Evolutionary conservation across 1,140 invertebrate species (phyloP).

Genomic region (Drosophila equinoxialis): DNA sequence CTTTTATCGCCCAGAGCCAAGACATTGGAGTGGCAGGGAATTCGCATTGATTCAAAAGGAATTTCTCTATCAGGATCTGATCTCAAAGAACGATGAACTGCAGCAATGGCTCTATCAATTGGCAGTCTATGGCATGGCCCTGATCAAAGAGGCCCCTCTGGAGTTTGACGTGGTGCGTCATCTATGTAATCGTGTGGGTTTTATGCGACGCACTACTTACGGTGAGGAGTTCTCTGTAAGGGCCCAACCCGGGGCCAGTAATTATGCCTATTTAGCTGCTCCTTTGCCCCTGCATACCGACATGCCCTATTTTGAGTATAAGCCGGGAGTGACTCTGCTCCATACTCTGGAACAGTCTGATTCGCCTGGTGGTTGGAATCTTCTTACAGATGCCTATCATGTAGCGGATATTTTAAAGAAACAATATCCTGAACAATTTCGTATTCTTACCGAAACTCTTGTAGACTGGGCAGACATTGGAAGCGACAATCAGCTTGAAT

Average conservation of each 20-base stretch:
- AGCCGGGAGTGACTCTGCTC: constrained; percentile 87
- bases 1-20: constrained; percentile 84
- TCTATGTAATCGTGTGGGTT: constrained; percentile 86
- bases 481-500: constrained; percentile 84
- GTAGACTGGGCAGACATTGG: constrained; percentile 88
- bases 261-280: constrained; percentile 87
- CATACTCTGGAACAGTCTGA: constrained; percentile 88
- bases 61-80: constrained; percentile 84
- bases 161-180: constrained; percentile 84
- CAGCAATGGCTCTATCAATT: constrained; percentile 85
- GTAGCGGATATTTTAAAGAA: constrained; percentile 85
- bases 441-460: constrained; percentile 84
- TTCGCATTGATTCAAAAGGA: constrained; percentile 84
- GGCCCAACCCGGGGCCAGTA: constrained; percentile 86
- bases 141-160: constrained; percentile 85
- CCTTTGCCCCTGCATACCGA: constrained; percentile 88
- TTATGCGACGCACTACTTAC: constrained; percentile 86
- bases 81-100: constrained; percentile 83
- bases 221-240: constrained; percentile 86
- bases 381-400: constrained; percentile 86
- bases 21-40: constrained; percentile 85
- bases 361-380: constrained; percentile 86
- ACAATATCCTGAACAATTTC: constrained; percentile 84
- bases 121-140: constrained; percentile 85
- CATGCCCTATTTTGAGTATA: constrained; percentile 89